Percentiles rank a stretch among this genome's conserved stretches.
Evolutionary conservation across 2,797 vertebrate genomes (phyloP).

Genomic region (Nasua narica): DNA sequence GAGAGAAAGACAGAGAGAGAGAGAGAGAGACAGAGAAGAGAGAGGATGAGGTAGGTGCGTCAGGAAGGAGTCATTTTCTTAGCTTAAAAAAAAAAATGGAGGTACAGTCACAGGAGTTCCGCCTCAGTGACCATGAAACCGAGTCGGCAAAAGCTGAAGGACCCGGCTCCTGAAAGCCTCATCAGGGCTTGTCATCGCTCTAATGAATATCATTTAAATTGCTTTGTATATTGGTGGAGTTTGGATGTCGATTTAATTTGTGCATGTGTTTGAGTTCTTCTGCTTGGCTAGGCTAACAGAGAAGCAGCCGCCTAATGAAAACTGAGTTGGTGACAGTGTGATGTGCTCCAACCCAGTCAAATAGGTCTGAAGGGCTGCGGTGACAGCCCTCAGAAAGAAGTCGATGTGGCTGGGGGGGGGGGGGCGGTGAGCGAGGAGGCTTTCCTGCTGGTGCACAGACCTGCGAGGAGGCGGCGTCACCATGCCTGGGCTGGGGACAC

Average conservation of each 20-base stretch:
- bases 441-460: background rate
- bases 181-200: slow-evolving; percentile 99
- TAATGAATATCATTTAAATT: slow-evolving; percentile 99
- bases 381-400: slow-evolving; percentile 89
- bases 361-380: slow-evolving; percentile 92
- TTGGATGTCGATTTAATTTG: slow-evolving; percentile 99
- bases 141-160: slow-evolving; percentile 92
- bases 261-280: slow-evolving; percentile 99
- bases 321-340: slow-evolving; percentile 95
- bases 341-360: slow-evolving; percentile 94
- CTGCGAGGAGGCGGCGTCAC: rapidly evolving
- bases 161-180: slow-evolving; percentile 95
- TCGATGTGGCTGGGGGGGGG: slow-evolving; percentile 69
- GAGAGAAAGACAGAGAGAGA: background rate
- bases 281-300: slow-evolving; percentile 97
- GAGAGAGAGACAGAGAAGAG: background rate
- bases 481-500: rapidly evolving
- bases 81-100: slow-evolving; percentile 82
- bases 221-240: slow-evolving; percentile 99
- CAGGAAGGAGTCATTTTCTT: slow-evolving; percentile 80
- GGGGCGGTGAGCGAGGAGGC: slow-evolving; percentile 42
- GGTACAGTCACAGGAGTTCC: slow-evolving; percentile 87
- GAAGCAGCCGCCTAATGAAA: slow-evolving; percentile 97
- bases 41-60: slow-evolving; percentile 82
- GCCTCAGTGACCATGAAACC: slow-evolving; percentile 91